Evolutionary conservation across 64 coral and sea anemone genomes (phyloP).

Genomic region (Actinia tenebrosa): DNA sequence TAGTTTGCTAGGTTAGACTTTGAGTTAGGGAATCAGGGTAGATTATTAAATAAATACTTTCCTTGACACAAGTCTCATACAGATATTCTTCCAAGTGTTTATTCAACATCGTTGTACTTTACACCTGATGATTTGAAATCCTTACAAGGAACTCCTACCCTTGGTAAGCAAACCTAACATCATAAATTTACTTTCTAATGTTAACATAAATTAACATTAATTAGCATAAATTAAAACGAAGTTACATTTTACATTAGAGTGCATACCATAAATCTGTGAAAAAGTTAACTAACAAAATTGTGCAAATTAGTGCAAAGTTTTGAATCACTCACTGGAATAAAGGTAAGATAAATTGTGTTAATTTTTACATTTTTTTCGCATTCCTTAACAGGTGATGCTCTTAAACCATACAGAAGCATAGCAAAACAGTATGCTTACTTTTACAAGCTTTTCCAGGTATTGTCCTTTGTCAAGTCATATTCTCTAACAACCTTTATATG

Average conservation of each 20-base stretch:
- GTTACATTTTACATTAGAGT: not conserved
- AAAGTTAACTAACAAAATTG: too few species aligned
- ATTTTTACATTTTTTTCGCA: not conserved
- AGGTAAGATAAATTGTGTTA: too few species aligned
- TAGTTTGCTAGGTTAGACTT: not conserved
- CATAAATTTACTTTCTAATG: not conserved
- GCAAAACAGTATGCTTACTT: conserved; percentile 92
- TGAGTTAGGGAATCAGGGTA: not conserved
- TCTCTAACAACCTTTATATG: not conserved
- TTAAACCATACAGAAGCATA: conserved; percentile 88
- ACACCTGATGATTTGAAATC: conserved; percentile 62
- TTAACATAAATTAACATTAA: not conserved
- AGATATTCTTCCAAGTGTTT: conserved; percentile 82
- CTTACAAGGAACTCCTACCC: conserved; percentile 72
- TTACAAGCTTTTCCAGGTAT: conserved; percentile 50
- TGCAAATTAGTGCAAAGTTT: too few species aligned
- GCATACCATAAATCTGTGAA: too few species aligned
- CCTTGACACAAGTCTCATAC: not conserved
- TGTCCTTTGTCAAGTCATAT: not conserved
- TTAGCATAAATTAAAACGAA: not conserved
- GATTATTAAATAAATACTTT: not conserved
- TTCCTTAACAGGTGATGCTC: conserved; percentile 53
- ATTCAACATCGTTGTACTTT: conserved; percentile 84
- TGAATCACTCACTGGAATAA: too few species aligned
- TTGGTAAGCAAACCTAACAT: conserved; percentile 30